A percentile compares a stretch with the other conserved stretches of the same genome.
Evolutionary conservation across 2,888 invertebrate species (phyloP).

Genomic region (Onthophagus sagittarius): DNA sequence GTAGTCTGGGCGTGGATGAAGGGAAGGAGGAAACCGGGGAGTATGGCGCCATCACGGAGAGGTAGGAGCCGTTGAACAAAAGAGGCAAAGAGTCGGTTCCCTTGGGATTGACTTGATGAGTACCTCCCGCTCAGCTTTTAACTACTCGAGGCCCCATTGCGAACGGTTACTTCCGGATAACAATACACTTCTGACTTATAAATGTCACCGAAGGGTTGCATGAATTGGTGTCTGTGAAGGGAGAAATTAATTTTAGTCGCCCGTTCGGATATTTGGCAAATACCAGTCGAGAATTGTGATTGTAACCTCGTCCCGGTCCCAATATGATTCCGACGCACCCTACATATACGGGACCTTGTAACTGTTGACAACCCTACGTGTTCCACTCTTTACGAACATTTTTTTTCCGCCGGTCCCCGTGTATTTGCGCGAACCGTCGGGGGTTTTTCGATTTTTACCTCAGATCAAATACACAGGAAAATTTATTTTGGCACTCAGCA

Average conservation of each 20-base stretch:
- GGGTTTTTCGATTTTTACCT: constrained; percentile 9
- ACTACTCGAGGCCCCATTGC: constrained; percentile 45
- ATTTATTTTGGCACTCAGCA: neutral
- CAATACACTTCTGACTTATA: constrained; percentile 50
- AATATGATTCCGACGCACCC: constrained; percentile 22
- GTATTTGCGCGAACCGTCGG: constrained; percentile 1
- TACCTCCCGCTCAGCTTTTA: constrained; percentile 47
- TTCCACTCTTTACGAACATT: constrained; percentile 17
- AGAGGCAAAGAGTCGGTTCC: constrained; percentile 41
- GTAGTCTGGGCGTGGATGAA: constrained; percentile 17
- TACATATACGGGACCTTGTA: constrained; percentile 1
- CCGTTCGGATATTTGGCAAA: constrained; percentile 47
- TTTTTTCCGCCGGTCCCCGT: constrained; percentile 2
- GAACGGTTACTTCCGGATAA: constrained; percentile 46
- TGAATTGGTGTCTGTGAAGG: constrained; percentile 48
- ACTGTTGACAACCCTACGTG: constrained; percentile 19
- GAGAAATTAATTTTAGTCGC: constrained; percentile 48
- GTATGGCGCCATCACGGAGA: constrained; percentile 23
- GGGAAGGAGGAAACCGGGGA: constrained; percentile 15
- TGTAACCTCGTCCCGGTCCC: constrained; percentile 17
- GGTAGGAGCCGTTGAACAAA: constrained; percentile 32
- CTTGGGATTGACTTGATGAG: constrained; percentile 46
- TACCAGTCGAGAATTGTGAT: constrained; percentile 39
- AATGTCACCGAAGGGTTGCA: constrained; percentile 48
- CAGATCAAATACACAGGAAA: constrained; percentile 5